phyloP scores from a whole-genome alignment of 2,888 invertebrate genomes.

The Ormyrus labotus region DNA sequence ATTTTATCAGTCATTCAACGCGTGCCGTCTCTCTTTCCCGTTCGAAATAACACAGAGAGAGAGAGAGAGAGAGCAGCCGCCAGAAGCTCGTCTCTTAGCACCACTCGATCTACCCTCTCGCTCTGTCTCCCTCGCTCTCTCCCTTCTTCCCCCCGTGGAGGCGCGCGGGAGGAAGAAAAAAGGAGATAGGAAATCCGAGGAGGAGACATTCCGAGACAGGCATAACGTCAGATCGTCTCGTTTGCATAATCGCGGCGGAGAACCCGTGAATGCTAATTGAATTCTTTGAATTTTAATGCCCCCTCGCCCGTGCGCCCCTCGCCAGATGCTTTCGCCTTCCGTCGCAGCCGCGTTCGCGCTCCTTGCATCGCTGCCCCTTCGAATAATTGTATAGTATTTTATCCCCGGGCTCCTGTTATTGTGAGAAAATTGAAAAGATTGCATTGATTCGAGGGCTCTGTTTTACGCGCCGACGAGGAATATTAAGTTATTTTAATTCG shows the following conservation, averaged over 20 bases:
- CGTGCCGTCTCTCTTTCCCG: neutral
- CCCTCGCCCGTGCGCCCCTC: neutral
- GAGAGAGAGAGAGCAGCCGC: no score
- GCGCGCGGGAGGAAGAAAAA: neutral
- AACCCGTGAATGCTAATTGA: constrained; percentile 54
- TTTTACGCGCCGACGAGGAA: neutral
- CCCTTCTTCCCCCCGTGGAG: neutral
- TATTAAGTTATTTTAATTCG: no score
- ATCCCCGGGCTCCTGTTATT: constrained; percentile 6
- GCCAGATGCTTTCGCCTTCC: neutral
- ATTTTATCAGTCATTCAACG: constrained; percentile 56
- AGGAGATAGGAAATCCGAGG: neutral
- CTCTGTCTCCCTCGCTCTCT: neutral
- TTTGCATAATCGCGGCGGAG: constrained; percentile 47
- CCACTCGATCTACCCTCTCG: constrained; percentile 11
- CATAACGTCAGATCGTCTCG: constrained; percentile 46
- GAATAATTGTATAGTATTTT: constrained; percentile 43
- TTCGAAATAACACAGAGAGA: constrained; percentile 45
- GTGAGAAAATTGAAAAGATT: constrained; percentile 4
- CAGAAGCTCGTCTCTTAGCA: constrained; percentile 16
- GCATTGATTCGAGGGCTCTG: constrained; percentile 1
- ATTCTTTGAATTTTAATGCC: constrained; percentile 53
- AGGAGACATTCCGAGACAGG: constrained; percentile 37
- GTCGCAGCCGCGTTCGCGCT: neutral
- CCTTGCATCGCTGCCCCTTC: constrained; percentile 16